phyloP scores from a whole-genome alignment of 2,888 invertebrate genomes.

The Euphydryas editha region DNA sequence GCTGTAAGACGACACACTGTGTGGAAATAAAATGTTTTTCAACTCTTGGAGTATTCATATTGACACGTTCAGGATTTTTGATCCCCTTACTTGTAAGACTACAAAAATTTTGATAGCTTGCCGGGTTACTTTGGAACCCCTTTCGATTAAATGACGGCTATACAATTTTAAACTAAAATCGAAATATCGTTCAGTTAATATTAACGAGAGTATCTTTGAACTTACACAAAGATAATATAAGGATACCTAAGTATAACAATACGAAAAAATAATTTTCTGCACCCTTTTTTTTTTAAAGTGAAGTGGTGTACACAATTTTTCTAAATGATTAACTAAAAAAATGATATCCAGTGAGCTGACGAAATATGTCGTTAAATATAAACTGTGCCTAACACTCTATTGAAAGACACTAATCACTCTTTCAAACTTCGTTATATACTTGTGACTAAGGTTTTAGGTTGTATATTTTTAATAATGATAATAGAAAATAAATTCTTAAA shows the following conservation, averaged over 20 bases:
- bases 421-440: neutral
- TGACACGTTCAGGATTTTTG: constrained; percentile 60
- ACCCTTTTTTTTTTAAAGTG: neutral
- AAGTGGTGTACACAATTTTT: neutral
- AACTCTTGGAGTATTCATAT: constrained; percentile 77
- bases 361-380: neutral
- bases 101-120: neutral
- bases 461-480: neutral
- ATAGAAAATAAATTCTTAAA: no score
- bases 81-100: constrained; percentile 58
- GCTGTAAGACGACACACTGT: constrained; percentile 61
- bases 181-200: neutral
- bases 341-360: constrained; percentile 44
- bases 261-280: neutral
- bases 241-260: neutral
- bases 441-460: neutral
- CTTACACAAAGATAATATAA: neutral
- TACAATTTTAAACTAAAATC: neutral
- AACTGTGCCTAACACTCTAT: neutral
- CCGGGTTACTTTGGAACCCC: neutral
- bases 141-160: neutral
- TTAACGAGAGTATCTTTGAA: neutral
- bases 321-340: neutral
- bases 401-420: neutral
- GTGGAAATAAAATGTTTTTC: constrained; percentile 77